Evolutionary conservation across 2,113 vertebrate genomes (phyloP).

Genomic region (Neogobius melanostomus): DNA sequence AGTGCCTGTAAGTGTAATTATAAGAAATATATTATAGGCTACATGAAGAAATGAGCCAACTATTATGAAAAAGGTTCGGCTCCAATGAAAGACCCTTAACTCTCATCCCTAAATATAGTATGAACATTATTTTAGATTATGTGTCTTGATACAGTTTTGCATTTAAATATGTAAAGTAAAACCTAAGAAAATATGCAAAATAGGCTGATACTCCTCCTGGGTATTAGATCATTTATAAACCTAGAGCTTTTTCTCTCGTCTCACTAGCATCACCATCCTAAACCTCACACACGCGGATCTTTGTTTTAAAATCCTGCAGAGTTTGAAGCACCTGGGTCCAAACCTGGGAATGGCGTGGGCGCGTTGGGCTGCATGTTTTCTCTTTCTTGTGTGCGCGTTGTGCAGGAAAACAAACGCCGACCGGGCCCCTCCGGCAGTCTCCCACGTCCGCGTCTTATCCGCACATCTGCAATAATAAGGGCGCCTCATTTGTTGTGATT

Average conservation of each 20-base stretch:
- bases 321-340: slow-evolving; percentile 47
- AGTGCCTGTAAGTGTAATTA: too few relatives aligned
- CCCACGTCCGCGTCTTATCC: slow-evolving; percentile 82
- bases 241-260: neutral
- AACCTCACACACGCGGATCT: neutral
- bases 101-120: too few relatives aligned
- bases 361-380: slow-evolving; percentile 58
- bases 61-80: too few relatives aligned
- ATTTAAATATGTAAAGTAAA: too few relatives aligned
- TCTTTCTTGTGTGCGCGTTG: slow-evolving; percentile 66
- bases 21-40: too few relatives aligned
- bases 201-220: too few relatives aligned
- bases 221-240: too few relatives aligned
- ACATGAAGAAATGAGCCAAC: too few relatives aligned
- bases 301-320: slow-evolving; percentile 7
- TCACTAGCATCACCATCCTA: neutral
- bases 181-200: too few relatives aligned
- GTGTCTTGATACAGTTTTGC: too few relatives aligned
- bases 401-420: slow-evolving; percentile 67
- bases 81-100: too few relatives aligned
- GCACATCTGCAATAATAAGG: slow-evolving; percentile 92
- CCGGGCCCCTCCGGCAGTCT: slow-evolving; percentile 77
- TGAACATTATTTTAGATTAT: too few relatives aligned
- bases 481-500: slow-evolving; percentile 82
- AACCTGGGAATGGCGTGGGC: slow-evolving; percentile 72